Conservation (phyloP, 2,113 vertebrate species). For the Chaetura pelagica region DNA sequence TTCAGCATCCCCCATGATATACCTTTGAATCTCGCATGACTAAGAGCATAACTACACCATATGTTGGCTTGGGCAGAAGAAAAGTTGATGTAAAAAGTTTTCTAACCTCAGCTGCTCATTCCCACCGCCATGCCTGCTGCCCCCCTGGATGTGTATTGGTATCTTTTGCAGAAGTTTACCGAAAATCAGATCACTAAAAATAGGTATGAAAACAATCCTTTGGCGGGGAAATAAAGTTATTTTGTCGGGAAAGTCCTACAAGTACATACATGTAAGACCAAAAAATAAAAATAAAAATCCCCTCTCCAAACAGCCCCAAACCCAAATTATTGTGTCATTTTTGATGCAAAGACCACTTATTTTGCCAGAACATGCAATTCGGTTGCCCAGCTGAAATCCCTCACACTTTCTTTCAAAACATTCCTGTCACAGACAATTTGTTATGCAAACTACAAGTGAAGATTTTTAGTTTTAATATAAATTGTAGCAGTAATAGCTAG, state of each 20-base stretch:
- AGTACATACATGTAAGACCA: background rate
- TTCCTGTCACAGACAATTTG: background rate
- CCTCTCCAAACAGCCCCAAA: background rate
- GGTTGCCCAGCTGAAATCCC: background rate
- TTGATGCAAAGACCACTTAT: rapidly evolving
- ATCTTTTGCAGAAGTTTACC: background rate
- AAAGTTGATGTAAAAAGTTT: background rate
- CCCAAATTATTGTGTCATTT: background rate
- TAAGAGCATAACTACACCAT: rapidly evolving
- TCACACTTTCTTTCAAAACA: background rate
- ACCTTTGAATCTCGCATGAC: background rate
- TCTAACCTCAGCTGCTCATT: background rate
- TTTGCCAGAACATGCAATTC: background rate
- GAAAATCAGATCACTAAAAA: background rate
- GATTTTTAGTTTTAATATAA: background rate
- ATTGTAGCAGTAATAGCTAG: background rate
- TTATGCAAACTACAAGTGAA: background rate
- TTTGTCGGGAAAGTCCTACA: background rate
- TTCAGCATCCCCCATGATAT: background rate
- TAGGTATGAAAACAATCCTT: background rate
- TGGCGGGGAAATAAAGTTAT: background rate
- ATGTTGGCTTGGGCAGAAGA: background rate
- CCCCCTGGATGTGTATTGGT: background rate
- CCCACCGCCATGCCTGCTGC: background rate
- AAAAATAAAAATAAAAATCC: background rate